phyloP scores from a whole-genome alignment of 2,888 invertebrate species.

The Tipula helvola region DNA sequence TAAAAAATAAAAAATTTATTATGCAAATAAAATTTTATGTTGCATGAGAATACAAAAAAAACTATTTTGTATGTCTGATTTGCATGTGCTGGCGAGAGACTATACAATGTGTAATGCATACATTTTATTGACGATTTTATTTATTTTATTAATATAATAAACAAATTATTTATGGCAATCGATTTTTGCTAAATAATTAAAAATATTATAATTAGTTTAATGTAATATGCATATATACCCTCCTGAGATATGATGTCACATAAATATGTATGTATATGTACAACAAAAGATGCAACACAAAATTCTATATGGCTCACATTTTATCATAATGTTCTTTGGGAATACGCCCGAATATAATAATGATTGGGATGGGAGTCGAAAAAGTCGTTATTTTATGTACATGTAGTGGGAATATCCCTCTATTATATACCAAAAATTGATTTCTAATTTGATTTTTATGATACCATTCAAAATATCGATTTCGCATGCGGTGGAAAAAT shows the following conservation, averaged over 20 bases:
- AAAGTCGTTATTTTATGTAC: background rate
- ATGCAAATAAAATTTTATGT: background rate
- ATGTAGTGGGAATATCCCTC: background rate
- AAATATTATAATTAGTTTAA: background rate
- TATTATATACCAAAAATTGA: background rate
- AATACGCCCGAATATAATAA: background rate
- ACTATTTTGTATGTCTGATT: background rate
- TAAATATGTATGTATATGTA: background rate
- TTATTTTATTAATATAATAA: background rate
- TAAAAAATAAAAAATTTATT: background rate
- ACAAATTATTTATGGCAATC: background rate
- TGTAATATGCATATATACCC: background rate
- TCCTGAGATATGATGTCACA: background rate
- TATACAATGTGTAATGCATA: background rate
- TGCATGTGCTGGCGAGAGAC: background rate
- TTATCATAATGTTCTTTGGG: background rate
- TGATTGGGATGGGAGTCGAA: background rate
- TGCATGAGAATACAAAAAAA: background rate
- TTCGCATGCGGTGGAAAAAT: background rate
- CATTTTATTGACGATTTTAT: background rate
- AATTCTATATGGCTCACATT: background rate
- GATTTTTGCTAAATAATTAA: background rate
- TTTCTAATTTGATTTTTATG: background rate
- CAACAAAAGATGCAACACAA: background rate
- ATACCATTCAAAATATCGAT: background rate